A percentile compares a stretch with the other conserved stretches of the same genome.
Conservation (phyloP, 2,888 invertebrate genomes). For the Boloria euphrosyne region DNA sequence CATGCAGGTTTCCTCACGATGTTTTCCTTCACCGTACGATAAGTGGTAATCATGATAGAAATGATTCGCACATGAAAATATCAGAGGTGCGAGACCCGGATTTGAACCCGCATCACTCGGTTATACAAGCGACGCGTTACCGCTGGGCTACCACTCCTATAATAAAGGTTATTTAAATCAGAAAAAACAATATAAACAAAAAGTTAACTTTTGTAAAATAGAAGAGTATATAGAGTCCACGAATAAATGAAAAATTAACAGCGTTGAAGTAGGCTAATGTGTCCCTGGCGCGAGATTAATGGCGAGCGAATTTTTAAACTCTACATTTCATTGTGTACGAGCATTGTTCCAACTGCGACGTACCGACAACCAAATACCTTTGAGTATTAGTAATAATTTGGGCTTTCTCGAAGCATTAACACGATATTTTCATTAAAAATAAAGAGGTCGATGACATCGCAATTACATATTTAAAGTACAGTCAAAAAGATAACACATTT, state of each 20-base stretch:
- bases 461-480: conserved; percentile 37
- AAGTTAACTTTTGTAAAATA: conserved; percentile 4
- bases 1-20: too few species aligned
- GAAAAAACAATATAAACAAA: background rate
- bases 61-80: too few species aligned
- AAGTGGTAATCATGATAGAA: too few species aligned
- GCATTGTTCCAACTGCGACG: background rate
- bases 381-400: background rate
- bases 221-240: conserved; percentile 1
- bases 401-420: conserved; percentile 18
- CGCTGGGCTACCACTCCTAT: too few species aligned
- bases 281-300: conserved; percentile 19
- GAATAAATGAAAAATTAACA: conserved; percentile 12
- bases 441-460: conserved; percentile 49
- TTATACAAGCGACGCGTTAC: too few species aligned
- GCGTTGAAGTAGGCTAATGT: conserved; percentile 13
- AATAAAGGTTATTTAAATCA: too few species aligned
- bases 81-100: too few species aligned
- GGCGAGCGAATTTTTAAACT: conserved; percentile 1
- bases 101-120: too few species aligned
- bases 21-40: too few species aligned
- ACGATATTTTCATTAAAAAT: conserved; percentile 44
- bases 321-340: background rate
- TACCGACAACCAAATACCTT: conserved; percentile 5
- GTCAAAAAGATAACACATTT: conserved; percentile 5